A percentile compares a stretch with the other conserved stretches of the same genome.
Evolutionary conservation across 2,113 vertebrate species (phyloP).

Genomic region (Cyprinodon tularosa): DNA sequence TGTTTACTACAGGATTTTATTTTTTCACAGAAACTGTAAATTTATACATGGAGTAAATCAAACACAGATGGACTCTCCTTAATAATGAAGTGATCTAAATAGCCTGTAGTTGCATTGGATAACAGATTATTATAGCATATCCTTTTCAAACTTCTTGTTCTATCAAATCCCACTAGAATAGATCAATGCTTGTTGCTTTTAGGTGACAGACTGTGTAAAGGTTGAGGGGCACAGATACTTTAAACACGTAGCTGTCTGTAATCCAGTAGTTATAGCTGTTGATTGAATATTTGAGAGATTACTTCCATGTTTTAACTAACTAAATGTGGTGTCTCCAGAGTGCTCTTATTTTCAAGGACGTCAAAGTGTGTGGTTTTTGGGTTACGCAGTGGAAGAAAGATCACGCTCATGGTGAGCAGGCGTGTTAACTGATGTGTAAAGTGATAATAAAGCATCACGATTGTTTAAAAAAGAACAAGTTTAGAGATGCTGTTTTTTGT

Average conservation of each 20-base stretch:
- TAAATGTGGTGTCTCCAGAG: conserved; percentile 78
- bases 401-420: conserved; percentile 80
- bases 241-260: neutral
- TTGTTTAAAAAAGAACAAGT: neutral
- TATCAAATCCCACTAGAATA: no score
- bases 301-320: neutral
- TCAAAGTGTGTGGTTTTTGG: conserved; percentile 93
- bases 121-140: no score
- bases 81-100: neutral
- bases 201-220: neutral
- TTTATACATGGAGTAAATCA: neutral
- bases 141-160: no score
- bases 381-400: conserved; percentile 91
- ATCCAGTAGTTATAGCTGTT: neutral
- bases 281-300: neutral
- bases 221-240: neutral
- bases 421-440: neutral
- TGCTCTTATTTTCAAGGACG: conserved; percentile 91
- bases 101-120: neutral
- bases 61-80: neutral
- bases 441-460: neutral
- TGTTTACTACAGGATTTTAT: neutral
- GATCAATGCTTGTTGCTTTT: no score
- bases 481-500: neutral
- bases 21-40: no score